Base-by-base conservation (phyloP, 2,797 vertebrate genomes). In the Carapus acus region DNA sequence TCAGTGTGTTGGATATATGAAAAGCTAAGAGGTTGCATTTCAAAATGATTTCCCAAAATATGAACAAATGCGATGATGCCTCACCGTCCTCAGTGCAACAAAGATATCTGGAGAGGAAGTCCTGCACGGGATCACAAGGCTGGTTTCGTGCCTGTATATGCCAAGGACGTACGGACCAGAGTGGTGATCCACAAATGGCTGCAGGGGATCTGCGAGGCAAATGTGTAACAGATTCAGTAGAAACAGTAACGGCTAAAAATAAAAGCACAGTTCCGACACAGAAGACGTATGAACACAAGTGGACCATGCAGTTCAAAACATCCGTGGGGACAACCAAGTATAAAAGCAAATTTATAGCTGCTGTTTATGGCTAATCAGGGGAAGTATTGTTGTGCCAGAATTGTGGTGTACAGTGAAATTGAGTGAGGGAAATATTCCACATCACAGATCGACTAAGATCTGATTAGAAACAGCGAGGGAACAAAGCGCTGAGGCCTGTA, bases 81-180 rank as follows among this genome's bases (percentile, higher is more conserved):
- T 90, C 77, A 96, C 94, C 82, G 44, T 43, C 24, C 3, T 56
- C 53, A 94, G 79, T 22, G 49, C 74, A 17, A 94, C 91, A 16
- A 3, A 41, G 66, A 83, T 68, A 21, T 88, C 73, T 29, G 90
- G 91, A 0, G 84, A 91, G 41, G 90, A 87, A 12, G 93, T 92
- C 18, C 88, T 78, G 66, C 94, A 96, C 11, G 94, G 93, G 13
- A 95, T 36, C 1, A 84, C 59, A 0, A 94, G 65, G 0, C 49
- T 54, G 39, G 66, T 63, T 2, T 82, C 81, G 0, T 74, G 1
- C 14, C 69, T 55, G 76, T 67, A 73, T 38, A 57, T 58, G 7
- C 8, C 1, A 63, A 93, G 52, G 1, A 62, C 0, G 14, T 5
- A 1, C n/a, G 0, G 69, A 0, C 0, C 0, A 0, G 6, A 0